Conservation (phyloP, 2,888 invertebrate genomes). For the Atethmia centrago region DNA sequence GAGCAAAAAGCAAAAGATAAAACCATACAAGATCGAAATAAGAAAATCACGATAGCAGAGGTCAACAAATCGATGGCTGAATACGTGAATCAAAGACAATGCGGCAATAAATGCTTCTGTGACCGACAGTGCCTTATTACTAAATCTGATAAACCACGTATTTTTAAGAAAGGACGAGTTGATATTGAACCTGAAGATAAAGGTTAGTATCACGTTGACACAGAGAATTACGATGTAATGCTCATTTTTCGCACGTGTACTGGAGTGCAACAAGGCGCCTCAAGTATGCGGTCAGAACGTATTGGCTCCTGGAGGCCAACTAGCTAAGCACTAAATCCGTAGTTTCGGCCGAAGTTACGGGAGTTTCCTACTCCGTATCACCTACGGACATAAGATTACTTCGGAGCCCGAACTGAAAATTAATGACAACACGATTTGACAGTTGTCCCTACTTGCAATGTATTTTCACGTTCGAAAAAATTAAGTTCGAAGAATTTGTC, state of each 20-base stretch:
- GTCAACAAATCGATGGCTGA: constrained; percentile 51
- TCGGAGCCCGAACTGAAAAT: no score
- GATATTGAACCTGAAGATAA: constrained; percentile 18
- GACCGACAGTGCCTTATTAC: constrained; percentile 57
- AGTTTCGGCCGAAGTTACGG: no score
- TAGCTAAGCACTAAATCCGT: no score
- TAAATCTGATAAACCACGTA: constrained; percentile 29
- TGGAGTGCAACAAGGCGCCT: neutral
- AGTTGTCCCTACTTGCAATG: no score
- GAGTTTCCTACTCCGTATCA: no score
- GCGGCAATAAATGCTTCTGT: constrained; percentile 41
- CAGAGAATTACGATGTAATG: neutral
- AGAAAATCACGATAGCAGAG: constrained; percentile 31
- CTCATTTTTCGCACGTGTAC: neutral
- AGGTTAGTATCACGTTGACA: neutral
- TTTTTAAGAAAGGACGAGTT: constrained; percentile 20
- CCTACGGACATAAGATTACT: no score
- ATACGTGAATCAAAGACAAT: constrained; percentile 26
- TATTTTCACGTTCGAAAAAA: no score
- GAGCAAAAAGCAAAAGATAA: constrained; percentile 42
- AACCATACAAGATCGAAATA: constrained; percentile 31
- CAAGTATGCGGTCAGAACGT: neutral
- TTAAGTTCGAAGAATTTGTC: no score
- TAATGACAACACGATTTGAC: no score
- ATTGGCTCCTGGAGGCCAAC: no score